A percentile compares a stretch with the other conserved stretches of the same genome.
phyloP scores from a whole-genome alignment of 37 sponge, comb jelly and placozoan species.

The Corticium candelabrum region DNA sequence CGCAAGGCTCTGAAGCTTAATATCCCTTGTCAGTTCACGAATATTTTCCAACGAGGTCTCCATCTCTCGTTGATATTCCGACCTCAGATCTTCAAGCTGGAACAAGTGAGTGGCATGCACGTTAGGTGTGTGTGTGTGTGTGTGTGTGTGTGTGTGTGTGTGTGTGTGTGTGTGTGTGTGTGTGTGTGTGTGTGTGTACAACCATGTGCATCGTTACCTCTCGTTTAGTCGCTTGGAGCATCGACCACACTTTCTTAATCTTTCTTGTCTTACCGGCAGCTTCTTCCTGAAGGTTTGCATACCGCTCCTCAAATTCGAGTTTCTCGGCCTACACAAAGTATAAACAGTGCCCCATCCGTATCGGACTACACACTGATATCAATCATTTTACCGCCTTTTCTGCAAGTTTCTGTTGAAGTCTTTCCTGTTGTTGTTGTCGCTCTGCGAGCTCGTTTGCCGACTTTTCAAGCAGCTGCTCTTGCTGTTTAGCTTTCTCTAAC shows the following conservation, averaged over 20 bases:
- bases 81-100: slow-evolving; percentile 71
- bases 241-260: slow-evolving; percentile 82
- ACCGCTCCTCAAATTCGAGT: slow-evolving; percentile 77
- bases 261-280: slow-evolving; percentile 73
- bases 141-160: background rate
- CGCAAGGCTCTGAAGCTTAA: slow-evolving; percentile 54
- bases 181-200: slow-evolving; percentile 3
- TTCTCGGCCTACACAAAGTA: slow-evolving; percentile 59
- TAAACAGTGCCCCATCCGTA: background rate
- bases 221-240: slow-evolving; percentile 70
- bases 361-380: background rate
- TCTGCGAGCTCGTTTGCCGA: slow-evolving; percentile 72
- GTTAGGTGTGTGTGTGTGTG: no score
- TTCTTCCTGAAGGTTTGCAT: slow-evolving; percentile 85
- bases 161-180: slow-evolving; percentile 5
- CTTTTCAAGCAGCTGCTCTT: slow-evolving; percentile 81
- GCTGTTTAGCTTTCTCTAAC: slow-evolving; percentile 94
- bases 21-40: slow-evolving; percentile 60
- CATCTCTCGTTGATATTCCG: slow-evolving; percentile 68
- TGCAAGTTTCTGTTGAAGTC: slow-evolving; percentile 58
- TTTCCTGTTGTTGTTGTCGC: slow-evolving; percentile 51
- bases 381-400: slow-evolving; percentile 23
- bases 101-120: no score
- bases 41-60: slow-evolving; percentile 70
- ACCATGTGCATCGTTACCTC: slow-evolving; percentile 81